Evolutionary conservation across 2,113 vertebrate genomes (phyloP).

Genomic region (Benitochromis conjunctus): DNA sequence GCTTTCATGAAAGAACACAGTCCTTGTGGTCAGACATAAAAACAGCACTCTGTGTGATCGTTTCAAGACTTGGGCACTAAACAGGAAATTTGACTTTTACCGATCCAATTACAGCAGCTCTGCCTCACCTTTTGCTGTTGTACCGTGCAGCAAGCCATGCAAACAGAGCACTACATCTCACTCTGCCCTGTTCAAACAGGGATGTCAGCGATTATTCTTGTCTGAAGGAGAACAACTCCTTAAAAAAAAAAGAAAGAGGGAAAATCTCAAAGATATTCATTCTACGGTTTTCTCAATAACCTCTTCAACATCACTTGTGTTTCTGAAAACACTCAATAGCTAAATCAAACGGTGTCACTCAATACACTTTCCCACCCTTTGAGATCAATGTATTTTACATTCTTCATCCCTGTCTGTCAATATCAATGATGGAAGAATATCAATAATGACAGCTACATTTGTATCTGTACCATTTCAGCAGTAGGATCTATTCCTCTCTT

Average conservation of each 20-base stretch:
- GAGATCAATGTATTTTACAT: slow-evolving; percentile 69
- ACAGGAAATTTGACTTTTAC: slow-evolving; percentile 69
- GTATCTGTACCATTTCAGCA: slow-evolving; percentile 69
- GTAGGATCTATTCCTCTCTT: slow-evolving; percentile 66
- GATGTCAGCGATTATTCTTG: slow-evolving; percentile 28
- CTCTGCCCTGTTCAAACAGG: slow-evolving; percentile 9
- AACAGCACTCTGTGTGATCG: slow-evolving; percentile 48
- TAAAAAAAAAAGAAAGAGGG: slow-evolving; percentile 13
- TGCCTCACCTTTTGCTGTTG: slow-evolving; percentile 35
- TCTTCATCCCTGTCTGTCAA: slow-evolving; percentile 66
- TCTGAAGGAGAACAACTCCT: slow-evolving; percentile 21
- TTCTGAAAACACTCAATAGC: slow-evolving; percentile 54
- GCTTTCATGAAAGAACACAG: slow-evolving; percentile 34
- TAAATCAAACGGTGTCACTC: slow-evolving; percentile 66
- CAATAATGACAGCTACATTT: slow-evolving; percentile 74
- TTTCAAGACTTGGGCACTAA: slow-evolving; percentile 52
- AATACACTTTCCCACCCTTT: slow-evolving; percentile 44
- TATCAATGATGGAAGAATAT: slow-evolving; percentile 73
- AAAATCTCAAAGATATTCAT: slow-evolving; percentile 19
- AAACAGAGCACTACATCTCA: slow-evolving; percentile 31
- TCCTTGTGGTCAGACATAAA: slow-evolving; percentile 50
- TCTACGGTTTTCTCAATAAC: slow-evolving; percentile 25
- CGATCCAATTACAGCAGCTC: slow-evolving; percentile 59
- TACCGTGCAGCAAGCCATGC: neutral
- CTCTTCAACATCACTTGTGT: slow-evolving; percentile 26